These are phyloP conservation scores for Sorex fumeus DNA, from an alignment of 2,113 vertebrate species.

Conservation along the genomic window DNA sequence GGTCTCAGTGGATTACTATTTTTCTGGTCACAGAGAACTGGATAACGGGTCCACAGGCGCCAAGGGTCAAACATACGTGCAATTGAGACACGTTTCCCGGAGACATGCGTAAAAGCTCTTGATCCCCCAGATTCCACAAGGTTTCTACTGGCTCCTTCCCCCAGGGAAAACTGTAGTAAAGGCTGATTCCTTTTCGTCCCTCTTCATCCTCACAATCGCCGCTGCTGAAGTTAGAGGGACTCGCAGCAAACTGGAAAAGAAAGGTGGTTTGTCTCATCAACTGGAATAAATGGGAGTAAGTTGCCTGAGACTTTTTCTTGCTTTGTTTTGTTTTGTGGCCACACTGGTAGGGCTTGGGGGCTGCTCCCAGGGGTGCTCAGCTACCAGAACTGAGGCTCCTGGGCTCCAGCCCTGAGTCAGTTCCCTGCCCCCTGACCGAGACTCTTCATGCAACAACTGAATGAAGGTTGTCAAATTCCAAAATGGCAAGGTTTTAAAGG, in stretches of 20 bases:
- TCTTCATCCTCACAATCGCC: conserved; percentile 89
- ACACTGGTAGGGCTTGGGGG: too few relatives aligned
- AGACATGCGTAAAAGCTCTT: conserved; percentile 90
- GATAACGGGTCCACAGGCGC: background rate
- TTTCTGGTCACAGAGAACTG: conserved; percentile 20
- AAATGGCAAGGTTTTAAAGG: too few relatives aligned
- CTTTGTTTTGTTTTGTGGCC: too few relatives aligned
- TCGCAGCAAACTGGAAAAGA: conserved; percentile 93
- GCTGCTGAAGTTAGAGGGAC: conserved; percentile 94
- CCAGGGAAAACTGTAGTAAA: conserved; percentile 95
- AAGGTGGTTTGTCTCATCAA: conserved; percentile 37
- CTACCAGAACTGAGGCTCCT: too few relatives aligned
- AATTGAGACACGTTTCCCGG: conserved; percentile 87
- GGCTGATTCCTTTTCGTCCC: conserved; percentile 89
- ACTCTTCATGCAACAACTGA: conserved; percentile 18
- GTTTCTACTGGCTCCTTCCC: conserved; percentile 94
- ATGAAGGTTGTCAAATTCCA: background rate
- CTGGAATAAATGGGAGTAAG: background rate
- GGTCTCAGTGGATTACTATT: background rate
- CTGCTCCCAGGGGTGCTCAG: too few relatives aligned
- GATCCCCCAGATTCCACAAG: conserved; percentile 91
- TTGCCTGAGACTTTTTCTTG: background rate
- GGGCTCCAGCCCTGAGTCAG: too few relatives aligned
- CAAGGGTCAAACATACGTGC: conserved; percentile 87
- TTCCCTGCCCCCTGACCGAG: background rate